Evolutionary conservation across 2,113 vertebrate species (phyloP).

Genomic region (Emydura subglobosa): DNA sequence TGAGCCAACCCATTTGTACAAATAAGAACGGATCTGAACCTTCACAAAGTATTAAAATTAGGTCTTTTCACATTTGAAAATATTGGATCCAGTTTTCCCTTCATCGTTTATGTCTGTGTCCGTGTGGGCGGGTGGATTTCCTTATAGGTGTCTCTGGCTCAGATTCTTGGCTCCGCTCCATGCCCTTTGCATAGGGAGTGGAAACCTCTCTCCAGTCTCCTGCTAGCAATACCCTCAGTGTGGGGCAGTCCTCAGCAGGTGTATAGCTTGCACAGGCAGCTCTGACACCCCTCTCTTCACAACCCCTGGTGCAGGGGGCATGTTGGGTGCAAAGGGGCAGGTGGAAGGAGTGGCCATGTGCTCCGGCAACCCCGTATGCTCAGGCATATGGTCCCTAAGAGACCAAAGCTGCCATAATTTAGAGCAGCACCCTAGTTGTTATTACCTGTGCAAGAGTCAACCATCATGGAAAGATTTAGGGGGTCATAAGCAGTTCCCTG

Average conservation of each 20-base stretch:
- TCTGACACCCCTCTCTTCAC: neutral
- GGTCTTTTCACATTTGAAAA: neutral
- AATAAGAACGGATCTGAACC: neutral
- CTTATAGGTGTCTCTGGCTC: neutral
- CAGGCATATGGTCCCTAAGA: neutral
- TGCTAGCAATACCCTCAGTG: neutral
- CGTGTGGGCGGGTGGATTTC: neutral
- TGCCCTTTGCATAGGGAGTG: neutral
- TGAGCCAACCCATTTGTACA: neutral
- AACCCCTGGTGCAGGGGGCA: neutral
- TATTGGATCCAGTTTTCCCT: neutral
- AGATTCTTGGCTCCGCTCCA: neutral
- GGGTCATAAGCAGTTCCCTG: neutral
- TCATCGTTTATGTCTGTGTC: neutral
- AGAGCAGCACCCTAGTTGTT: neutral
- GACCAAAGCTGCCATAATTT: neutral
- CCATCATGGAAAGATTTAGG: neutral
- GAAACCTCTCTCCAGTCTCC: neutral
- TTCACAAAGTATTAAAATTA: neutral
- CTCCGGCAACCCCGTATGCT: neutral
- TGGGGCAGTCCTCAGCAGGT: neutral
- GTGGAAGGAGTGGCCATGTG: fast-evolving
- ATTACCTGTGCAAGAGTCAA: neutral
- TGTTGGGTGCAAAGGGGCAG: neutral
- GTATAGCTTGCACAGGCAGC: neutral